phyloP scores from a whole-genome alignment of 2,113 vertebrate genomes.

The Osmerus mordax region DNA sequence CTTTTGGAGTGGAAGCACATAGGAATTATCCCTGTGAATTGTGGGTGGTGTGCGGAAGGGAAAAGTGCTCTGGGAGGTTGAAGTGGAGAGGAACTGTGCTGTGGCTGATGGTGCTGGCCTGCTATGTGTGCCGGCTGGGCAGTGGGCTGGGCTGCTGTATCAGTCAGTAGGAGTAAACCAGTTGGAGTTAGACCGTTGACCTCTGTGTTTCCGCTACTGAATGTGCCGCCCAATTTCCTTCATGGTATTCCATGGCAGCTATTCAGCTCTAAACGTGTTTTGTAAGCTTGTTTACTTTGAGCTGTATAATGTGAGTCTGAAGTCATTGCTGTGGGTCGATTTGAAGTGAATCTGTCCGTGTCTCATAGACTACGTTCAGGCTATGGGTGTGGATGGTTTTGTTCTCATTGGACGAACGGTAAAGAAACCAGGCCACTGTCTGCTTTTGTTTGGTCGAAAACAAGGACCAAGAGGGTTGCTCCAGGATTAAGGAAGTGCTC shows the following conservation, averaged over 20 bases:
- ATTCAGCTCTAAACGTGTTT: slow-evolving; percentile 40
- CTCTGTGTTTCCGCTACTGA: no score
- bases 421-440: slow-evolving; percentile 31
- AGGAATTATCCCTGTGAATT: slow-evolving; percentile 6
- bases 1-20: not conserved
- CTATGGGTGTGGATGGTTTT: slow-evolving; percentile 59
- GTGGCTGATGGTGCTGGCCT: slow-evolving; percentile 29
- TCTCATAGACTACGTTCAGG: slow-evolving; percentile 72
- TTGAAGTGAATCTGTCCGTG: slow-evolving; percentile 9
- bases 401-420: slow-evolving; percentile 38
- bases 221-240: slow-evolving; percentile 19
- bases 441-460: slow-evolving; percentile 59
- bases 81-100: not conserved
- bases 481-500: slow-evolving; percentile 75
- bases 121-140: slow-evolving; percentile 28
- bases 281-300: no score
- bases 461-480: slow-evolving; percentile 59
- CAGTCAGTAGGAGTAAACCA: no score
- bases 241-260: slow-evolving; percentile 18
- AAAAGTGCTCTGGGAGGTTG: no score
- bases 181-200: no score
- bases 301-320: slow-evolving; percentile 20
- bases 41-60: slow-evolving; percentile 2
- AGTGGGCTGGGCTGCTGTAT: no score
- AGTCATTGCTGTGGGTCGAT: no score